Conservation (phyloP, 2,888 invertebrate genomes). For the Aporophyla nigra region DNA sequence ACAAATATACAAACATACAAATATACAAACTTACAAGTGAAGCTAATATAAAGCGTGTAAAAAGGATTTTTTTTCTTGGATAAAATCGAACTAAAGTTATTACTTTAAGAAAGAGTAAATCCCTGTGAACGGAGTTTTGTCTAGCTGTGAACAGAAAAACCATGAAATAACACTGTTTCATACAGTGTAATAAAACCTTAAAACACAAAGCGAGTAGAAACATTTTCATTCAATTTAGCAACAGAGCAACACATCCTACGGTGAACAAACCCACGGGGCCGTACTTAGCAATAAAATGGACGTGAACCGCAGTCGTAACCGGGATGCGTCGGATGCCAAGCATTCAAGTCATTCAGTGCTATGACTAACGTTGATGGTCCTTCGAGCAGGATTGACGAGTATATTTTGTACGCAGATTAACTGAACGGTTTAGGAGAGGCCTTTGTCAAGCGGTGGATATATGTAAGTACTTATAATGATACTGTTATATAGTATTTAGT, state of each 20-base stretch:
- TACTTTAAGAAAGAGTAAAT: too few relatives aligned
- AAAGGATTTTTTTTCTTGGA: too few relatives aligned
- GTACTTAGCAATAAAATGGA: conserved; percentile 56
- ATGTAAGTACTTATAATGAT: background rate
- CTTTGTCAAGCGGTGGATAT: background rate
- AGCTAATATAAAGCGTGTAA: too few relatives aligned
- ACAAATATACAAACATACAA: too few relatives aligned
- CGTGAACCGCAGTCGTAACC: conserved; percentile 41
- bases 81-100: too few relatives aligned
- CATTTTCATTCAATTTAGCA: conserved; percentile 42
- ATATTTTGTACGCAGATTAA: conserved; percentile 9
- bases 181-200: background rate
- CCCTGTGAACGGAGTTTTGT: background rate
- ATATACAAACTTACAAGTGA: too few relatives aligned
- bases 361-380: conserved; percentile 55
- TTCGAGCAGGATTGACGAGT: conserved; percentile 34
- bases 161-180: background rate
- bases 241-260: conserved; percentile 13
- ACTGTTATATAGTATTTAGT: too few relatives aligned
- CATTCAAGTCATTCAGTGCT: conserved; percentile 46
- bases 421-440: background rate
- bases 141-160: background rate
- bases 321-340: conserved; percentile 51
- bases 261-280: conserved; percentile 46
- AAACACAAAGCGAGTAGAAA: conserved; percentile 7